Evolutionary conservation across 1,140 invertebrate genomes (phyloP).

Genomic region (Hypsibius dujardini): DNA sequence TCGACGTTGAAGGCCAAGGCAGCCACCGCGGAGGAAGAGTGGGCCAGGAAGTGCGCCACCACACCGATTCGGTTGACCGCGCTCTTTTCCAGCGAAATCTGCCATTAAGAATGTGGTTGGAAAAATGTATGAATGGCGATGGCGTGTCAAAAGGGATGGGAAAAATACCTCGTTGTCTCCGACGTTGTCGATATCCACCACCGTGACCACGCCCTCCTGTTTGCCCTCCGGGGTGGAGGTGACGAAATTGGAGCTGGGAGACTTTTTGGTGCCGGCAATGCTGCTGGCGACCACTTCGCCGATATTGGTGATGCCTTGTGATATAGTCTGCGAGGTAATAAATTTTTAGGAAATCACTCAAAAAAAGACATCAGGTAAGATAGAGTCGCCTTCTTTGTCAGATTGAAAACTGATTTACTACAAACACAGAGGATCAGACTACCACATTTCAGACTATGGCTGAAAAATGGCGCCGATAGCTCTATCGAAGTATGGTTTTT

Average conservation of each 20-base stretch:
- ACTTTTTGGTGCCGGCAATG: constrained; percentile 47
- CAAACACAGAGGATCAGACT: too few species aligned
- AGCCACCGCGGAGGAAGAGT: constrained; percentile 65
- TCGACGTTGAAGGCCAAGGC: constrained; percentile 77
- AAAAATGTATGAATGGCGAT: too few species aligned
- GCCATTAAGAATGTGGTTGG: constrained; percentile 33
- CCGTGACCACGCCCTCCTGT: constrained; percentile 61
- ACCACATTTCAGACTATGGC: too few species aligned
- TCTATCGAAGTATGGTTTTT: too few species aligned
- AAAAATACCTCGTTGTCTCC: constrained; percentile 28
- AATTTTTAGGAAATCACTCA: constrained; percentile 5
- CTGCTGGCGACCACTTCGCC: constrained; percentile 83
- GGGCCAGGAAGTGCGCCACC: constrained; percentile 82
- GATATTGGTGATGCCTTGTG: constrained; percentile 47
- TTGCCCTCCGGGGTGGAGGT: constrained; percentile 37
- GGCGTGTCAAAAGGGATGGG: too few species aligned
- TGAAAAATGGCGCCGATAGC: too few species aligned
- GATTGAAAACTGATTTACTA: too few species aligned
- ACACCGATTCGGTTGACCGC: constrained; percentile 46
- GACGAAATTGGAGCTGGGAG: constrained; percentile 23
- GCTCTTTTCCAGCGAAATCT: constrained; percentile 32
- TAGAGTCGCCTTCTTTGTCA: too few species aligned
- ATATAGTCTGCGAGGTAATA: constrained; percentile 30
- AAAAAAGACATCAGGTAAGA: too few species aligned
- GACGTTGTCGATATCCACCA: constrained; percentile 54